These are phyloP conservation scores for Heliconius erato DNA, from an alignment of 2,888 invertebrate genomes.

Conservation along the genomic window DNA sequence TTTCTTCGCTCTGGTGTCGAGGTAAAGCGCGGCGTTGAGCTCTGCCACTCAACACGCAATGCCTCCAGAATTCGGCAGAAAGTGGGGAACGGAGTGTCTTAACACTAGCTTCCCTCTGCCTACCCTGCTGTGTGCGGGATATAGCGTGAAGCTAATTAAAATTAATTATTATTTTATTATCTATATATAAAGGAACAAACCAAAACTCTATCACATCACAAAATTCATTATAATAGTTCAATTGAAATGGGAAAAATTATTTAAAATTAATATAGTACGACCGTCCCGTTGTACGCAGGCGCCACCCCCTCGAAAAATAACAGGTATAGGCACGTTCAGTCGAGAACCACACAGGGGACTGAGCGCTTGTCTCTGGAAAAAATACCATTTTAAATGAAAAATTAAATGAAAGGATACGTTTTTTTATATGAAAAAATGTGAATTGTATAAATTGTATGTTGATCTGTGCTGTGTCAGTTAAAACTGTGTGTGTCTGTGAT, in stretches of 20 bases:
- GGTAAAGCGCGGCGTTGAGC: too few species aligned
- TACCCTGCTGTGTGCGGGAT: too few species aligned
- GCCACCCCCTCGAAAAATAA: slow-evolving; percentile 58
- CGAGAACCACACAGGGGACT: slow-evolving; percentile 67
- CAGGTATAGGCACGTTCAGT: slow-evolving; percentile 69
- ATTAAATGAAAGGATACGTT: neutral
- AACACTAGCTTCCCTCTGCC: too few species aligned
- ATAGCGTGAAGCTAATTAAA: too few species aligned
- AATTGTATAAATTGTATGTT: neutral
- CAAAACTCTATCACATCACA: neutral
- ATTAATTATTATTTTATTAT: too few species aligned
- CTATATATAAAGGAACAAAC: neutral
- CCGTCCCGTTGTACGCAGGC: slow-evolving; percentile 57
- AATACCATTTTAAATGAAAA: neutral
- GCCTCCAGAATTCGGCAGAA: too few species aligned
- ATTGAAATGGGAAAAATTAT: slow-evolving; percentile 51
- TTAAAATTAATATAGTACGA: slow-evolving; percentile 54
- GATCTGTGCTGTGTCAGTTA: slow-evolving; percentile 60
- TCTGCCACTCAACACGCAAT: too few species aligned
- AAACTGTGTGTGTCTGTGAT: slow-evolving; percentile 79
- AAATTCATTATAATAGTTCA: slow-evolving; percentile 26
- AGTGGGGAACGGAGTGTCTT: too few species aligned
- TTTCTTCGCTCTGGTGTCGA: too few species aligned
- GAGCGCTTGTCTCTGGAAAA: slow-evolving; percentile 67
- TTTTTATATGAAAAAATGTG: slow-evolving; percentile 26